Evolutionary conservation across 2,888 invertebrate species (phyloP), one percentile per base, ranked within the genome.

Genomic region (Pachliopta kotzebuea): DNA sequence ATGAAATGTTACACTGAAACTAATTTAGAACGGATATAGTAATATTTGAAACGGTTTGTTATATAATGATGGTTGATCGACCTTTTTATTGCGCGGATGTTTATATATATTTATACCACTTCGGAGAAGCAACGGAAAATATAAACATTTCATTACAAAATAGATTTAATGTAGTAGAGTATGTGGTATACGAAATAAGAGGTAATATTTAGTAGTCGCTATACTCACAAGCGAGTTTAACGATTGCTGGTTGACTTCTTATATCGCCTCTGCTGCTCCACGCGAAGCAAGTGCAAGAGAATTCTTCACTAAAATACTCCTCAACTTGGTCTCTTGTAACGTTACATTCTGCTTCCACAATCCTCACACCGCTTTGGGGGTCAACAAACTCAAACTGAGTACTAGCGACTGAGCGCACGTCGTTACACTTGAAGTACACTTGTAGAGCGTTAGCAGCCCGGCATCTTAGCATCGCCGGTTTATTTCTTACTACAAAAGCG

Each of bases 221-320:
- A 26, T 77, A 98, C 98, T 98, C 92, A 99, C 99, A 98, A 83
- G 99, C 98, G 76, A 98, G 95, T 87, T 97, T 96, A 62, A 99
- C 95, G 63, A 94, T 93, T 55, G 98, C 98, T 23, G 96, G 94
- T 79, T 96, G 97, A 88, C 98, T 98, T 81, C 95, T 95, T 74
- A 97, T 96, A 74, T 95, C 95, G 18, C 97, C 97, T 66, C 96
- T 93, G 70, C 96, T 96, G 68, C 96, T 96, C 96, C 97, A 98
- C 45, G 99, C 99, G 78, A 96, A 94, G 83, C 99, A 99, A 76
- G 98, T 97, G 88, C 99, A 99, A 76, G 96, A 96, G 85, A 97
- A 98, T 64, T 96, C 97, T 78, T 96, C 95, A 67, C 97, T 97
- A 78, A 97, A 97, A 88, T 97, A 98, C 81, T 98, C 98, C 79